Base-by-base conservation (phyloP, 1,140 invertebrate genomes). In the Drosophila chauvacae region DNA sequence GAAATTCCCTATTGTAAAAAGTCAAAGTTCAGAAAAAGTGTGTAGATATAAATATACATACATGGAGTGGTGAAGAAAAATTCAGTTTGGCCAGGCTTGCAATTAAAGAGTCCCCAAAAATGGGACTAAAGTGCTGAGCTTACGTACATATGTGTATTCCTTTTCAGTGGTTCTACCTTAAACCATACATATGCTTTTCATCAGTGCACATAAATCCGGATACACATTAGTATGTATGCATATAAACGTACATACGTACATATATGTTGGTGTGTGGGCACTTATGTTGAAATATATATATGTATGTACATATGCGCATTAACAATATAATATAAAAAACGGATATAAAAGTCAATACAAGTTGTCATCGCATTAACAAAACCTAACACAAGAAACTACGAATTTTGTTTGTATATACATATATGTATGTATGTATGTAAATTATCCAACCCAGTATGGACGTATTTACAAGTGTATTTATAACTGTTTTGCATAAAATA, bases 151-250 rank as follows among this genome's bases (percentile, higher is more conserved):
- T 64, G 62, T 44, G 39, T 13, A 26, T 57, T n/a, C 14, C 5
- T 55, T 55, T 55, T 37, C 33, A 37, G 2, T 55, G 37, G 33
- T 30, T 55, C 51, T 16, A 23, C 18, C 51, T 16, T 13, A 57
- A 57, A 7, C 23, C 35, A 9, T 57, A 57, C 55, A 57, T 57
- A 41, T 57, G 55, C 26, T 41, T 57, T 57, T 57, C 55, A 41
- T 39, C 26, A 33, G 61, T 60, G 61, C 28, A 61, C 37, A 64
- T 23, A 64, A 63, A 44, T 60, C 61, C 58, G 62, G 58, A 64
- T 64, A 64, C 62, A 64, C 37, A 64, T 61, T 64, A 39, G 18
- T 64, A 61, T 61, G 56, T 64, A 61, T 64, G 56, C 35, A 57
- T 57, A 39, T 56, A 58, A 30, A 58, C 28, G n/a, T 59, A 45